Evolutionary conservation across 2,888 invertebrate genomes (phyloP).

Genomic region (Phytoseiulus persimilis): DNA sequence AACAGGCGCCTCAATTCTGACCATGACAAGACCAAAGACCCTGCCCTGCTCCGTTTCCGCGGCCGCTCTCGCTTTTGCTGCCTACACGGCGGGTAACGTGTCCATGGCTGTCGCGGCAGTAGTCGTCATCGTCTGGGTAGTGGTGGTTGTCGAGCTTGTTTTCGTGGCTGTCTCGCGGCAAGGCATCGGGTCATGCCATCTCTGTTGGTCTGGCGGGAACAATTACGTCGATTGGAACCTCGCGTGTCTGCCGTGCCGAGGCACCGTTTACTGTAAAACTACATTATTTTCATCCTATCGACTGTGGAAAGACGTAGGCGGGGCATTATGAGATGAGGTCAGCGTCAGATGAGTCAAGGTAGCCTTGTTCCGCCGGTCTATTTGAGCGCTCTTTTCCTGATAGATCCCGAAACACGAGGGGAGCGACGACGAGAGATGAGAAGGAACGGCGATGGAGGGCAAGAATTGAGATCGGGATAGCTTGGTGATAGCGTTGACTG

Average conservation of each 20-base stretch:
- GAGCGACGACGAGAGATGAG: neutral
- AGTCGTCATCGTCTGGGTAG: neutral
- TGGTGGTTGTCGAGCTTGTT: slow-evolving; percentile 20
- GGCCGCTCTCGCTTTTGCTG: neutral
- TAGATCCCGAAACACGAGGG: neutral
- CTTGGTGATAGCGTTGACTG: neutral
- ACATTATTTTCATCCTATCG: slow-evolving; percentile 37
- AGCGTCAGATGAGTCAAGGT: neutral
- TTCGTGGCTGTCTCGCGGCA: slow-evolving; percentile 5
- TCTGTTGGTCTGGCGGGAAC: slow-evolving; percentile 6
- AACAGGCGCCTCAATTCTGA: too few relatives aligned
- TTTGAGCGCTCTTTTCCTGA: neutral
- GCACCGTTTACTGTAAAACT: slow-evolving; percentile 10
- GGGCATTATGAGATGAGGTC: neutral
- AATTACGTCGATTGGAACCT: slow-evolving; percentile 38
- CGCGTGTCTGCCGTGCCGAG: slow-evolving; percentile 24
- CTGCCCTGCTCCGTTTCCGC: neutral
- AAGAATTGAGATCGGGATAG: neutral
- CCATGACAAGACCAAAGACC: neutral
- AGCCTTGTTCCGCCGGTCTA: neutral
- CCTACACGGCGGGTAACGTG: neutral
- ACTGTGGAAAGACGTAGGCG: neutral
- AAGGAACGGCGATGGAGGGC: neutral
- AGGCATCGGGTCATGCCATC: neutral
- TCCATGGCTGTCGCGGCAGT: neutral